Percentiles rank a stretch among this genome's conserved stretches.
Evolutionary conservation across 2,797 vertebrate genomes (phyloP).

Genomic region (Dendrocincla fuliginosa): DNA sequence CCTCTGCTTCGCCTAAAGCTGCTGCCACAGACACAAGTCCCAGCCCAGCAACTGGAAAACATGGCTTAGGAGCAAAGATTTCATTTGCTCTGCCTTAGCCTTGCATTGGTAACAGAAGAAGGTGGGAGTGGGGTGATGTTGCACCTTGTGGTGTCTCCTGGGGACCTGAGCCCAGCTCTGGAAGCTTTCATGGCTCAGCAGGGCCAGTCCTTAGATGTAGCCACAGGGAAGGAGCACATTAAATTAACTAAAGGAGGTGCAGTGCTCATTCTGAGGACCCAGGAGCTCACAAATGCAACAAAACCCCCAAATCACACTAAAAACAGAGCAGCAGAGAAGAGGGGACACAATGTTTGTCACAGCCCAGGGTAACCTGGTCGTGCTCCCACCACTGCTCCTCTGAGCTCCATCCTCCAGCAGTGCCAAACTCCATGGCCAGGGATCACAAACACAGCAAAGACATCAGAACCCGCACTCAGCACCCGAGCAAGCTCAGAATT

Average conservation of each 20-base stretch:
- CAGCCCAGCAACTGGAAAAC: neutral
- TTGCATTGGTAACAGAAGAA: neutral
- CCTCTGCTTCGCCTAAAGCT: neutral
- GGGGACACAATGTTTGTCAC: no score
- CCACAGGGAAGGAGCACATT: neutral
- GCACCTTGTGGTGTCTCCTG: neutral
- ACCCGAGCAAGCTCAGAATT: neutral
- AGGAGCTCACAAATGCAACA: neutral
- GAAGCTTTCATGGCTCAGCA: neutral
- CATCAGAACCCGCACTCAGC: neutral
- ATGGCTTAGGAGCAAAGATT: neutral
- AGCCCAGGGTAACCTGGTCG: neutral
- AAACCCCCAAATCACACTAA: neutral
- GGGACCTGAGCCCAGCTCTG: neutral
- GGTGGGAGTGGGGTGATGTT: neutral
- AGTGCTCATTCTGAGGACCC: neutral
- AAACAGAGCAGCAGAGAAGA: neutral
- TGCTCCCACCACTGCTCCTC: neutral
- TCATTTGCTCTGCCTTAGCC: neutral
- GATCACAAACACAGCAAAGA: neutral
- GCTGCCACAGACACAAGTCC: neutral
- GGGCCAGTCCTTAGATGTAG: fast-evolving
- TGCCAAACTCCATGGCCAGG: neutral
- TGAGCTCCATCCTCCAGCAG: neutral
- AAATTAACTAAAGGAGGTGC: neutral